Evolutionary conservation across 2,888 invertebrate species (phyloP).

Genomic region (Polylopha cassiicola): DNA sequence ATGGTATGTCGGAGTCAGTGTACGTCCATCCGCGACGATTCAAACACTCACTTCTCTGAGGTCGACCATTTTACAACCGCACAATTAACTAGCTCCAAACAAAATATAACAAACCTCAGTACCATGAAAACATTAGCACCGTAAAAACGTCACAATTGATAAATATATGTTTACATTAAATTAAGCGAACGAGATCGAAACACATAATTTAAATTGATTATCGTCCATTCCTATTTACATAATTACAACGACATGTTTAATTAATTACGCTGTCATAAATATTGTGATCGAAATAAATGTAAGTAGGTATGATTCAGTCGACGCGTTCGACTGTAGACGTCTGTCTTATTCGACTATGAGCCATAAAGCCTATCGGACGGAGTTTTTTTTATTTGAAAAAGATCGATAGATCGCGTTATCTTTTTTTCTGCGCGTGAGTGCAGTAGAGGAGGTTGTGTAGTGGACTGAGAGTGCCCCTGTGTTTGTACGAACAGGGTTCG

Average conservation of each 20-base stretch:
- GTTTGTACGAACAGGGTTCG: slow-evolving; percentile 58
- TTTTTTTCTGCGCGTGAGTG: slow-evolving; percentile 77
- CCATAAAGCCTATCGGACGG: slow-evolving; percentile 54
- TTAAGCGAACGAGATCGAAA: slow-evolving; percentile 61
- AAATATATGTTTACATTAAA: slow-evolving; percentile 72
- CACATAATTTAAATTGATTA: slow-evolving; percentile 71
- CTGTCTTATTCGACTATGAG: slow-evolving; percentile 62
- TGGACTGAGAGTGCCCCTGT: slow-evolving; percentile 72
- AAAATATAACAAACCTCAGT: slow-evolving; percentile 47
- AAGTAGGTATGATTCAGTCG: slow-evolving; percentile 35
- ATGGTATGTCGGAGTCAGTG: slow-evolving; percentile 61
- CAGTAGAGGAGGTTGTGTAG: slow-evolving; percentile 74
- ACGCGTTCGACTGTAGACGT: slow-evolving; percentile 66
- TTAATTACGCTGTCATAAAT: slow-evolving; percentile 71
- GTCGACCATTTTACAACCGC: slow-evolving; percentile 44
- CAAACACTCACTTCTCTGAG: slow-evolving; percentile 39
- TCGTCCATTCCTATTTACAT: slow-evolving; percentile 72
- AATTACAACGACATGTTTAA: slow-evolving; percentile 72
- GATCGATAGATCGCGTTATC: slow-evolving; percentile 74
- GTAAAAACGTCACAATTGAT: slow-evolving; percentile 65
- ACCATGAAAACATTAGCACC: slow-evolving; percentile 46
- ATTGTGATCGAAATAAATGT: slow-evolving; percentile 59
- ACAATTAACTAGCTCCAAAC: slow-evolving; percentile 41
- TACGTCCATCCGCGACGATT: slow-evolving; percentile 44
- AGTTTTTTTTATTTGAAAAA: slow-evolving; percentile 69